phyloP scores from a whole-genome alignment of 2,113 vertebrate genomes.

The Poeciliopsis retropinna region DNA sequence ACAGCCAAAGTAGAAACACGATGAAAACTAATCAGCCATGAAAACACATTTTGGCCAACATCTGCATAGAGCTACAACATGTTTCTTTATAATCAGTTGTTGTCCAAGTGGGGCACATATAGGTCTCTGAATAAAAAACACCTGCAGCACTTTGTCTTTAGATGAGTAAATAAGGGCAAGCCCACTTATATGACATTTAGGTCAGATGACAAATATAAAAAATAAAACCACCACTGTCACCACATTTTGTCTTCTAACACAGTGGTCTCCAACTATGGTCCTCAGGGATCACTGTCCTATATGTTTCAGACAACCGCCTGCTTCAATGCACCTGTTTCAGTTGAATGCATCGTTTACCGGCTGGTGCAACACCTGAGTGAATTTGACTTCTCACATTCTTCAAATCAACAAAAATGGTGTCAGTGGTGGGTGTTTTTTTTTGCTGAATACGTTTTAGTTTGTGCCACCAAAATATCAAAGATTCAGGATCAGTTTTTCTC shows the following conservation, averaged over 20 bases:
- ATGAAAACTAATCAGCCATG: too few species aligned
- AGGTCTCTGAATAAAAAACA: neutral
- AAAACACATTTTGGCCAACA: too few species aligned
- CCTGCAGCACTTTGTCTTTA: neutral
- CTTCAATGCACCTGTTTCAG: neutral
- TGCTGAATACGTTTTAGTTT: neutral
- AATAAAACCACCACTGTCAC: neutral
- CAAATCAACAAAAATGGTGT: neutral
- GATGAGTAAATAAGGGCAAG: constrained; percentile 1
- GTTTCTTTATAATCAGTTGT: neutral
- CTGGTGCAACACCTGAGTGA: neutral
- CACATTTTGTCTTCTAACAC: neutral
- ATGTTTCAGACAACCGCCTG: neutral
- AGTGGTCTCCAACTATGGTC: neutral
- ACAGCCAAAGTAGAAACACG: too few species aligned
- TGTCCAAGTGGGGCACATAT: neutral
- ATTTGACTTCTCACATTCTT: neutral
- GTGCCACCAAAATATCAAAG: neutral
- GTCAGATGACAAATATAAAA: neutral
- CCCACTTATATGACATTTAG: neutral
- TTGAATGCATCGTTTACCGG: neutral
- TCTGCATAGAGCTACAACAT: neutral
- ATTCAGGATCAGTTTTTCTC: too few species aligned
- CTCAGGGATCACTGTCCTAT: neutral
- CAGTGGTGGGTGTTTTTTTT: neutral